phyloP scores from a whole-genome alignment of 2,888 invertebrate genomes.

The Agrenia bidenticulata region DNA sequence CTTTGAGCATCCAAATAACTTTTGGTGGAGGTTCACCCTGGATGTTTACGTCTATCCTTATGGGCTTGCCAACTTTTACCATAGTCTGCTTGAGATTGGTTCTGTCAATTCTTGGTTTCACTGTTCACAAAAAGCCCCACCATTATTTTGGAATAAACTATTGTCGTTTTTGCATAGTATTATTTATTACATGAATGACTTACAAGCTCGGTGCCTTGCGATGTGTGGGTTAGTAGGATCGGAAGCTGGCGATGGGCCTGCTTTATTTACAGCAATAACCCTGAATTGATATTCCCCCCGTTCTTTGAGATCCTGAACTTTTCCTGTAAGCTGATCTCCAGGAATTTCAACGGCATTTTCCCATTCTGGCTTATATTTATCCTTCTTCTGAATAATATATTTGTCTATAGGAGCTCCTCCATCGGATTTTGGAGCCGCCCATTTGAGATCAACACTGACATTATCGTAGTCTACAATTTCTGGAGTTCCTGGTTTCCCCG shows the following conservation, averaged over 20 bases:
- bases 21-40: conserved; percentile 94
- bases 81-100: conserved; percentile 86
- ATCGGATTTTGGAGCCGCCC: conserved; percentile 58
- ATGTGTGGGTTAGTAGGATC: conserved; percentile 87
- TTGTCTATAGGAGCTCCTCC: conserved; percentile 88
- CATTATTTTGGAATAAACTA: not conserved
- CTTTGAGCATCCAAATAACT: conserved; percentile 84
- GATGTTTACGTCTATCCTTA: conserved; percentile 90
- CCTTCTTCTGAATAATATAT: conserved; percentile 89
- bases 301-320: conserved; percentile 82
- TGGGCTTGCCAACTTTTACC: conserved; percentile 85
- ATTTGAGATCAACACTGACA: conserved; percentile 81
- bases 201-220: conserved; percentile 75
- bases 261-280: conserved; percentile 88
- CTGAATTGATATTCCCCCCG: conserved; percentile 90
- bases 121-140: conserved; percentile 59
- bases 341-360: conserved; percentile 85
- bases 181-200: too few species aligned
- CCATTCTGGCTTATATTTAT: conserved; percentile 76
- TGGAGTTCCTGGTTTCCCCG: conserved; percentile 87
- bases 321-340: conserved; percentile 71
- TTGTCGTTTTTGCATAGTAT: too few species aligned
- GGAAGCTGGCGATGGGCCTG: conserved; percentile 78
- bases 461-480: conserved; percentile 91
- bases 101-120: conserved; percentile 95